Evolutionary conservation across 2,113 vertebrate species (phyloP).

Genomic region (Rattus norvegicus): DNA sequence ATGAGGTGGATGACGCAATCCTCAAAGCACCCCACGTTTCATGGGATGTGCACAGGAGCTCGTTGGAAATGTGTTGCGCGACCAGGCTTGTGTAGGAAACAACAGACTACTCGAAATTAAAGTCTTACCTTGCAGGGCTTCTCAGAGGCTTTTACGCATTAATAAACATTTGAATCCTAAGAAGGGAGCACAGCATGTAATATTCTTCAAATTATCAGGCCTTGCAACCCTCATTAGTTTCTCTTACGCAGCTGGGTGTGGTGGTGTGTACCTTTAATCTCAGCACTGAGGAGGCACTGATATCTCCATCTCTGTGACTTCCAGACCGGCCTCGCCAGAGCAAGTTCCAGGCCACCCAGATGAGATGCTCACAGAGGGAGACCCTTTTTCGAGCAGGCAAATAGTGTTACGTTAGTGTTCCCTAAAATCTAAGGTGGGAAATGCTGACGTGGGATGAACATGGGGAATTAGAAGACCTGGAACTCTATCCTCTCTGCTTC

Average conservation of each 20-base stretch:
- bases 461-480: neutral
- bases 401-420: neutral
- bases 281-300: neutral
- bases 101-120: slow-evolving; percentile 30
- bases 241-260: neutral
- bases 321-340: neutral
- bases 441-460: neutral
- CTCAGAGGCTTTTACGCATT: slow-evolving; percentile 45
- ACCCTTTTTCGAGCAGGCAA: neutral
- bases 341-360: neutral
- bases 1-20: neutral
- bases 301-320: neutral
- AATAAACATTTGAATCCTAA: slow-evolving; percentile 43
- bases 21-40: neutral
- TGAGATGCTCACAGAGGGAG: neutral
- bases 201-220: slow-evolving; percentile 46
- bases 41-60: neutral
- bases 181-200: neutral
- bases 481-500: neutral
- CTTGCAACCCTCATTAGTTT: neutral
- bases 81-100: slow-evolving; percentile 6
- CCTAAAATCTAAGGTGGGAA: slow-evolving; percentile 27
- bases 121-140: slow-evolving; percentile 15
- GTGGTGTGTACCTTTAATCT: neutral
- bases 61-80: neutral